phyloP scores from a whole-genome alignment of 2,113 vertebrate species.

The Corythornis vintsioides region DNA sequence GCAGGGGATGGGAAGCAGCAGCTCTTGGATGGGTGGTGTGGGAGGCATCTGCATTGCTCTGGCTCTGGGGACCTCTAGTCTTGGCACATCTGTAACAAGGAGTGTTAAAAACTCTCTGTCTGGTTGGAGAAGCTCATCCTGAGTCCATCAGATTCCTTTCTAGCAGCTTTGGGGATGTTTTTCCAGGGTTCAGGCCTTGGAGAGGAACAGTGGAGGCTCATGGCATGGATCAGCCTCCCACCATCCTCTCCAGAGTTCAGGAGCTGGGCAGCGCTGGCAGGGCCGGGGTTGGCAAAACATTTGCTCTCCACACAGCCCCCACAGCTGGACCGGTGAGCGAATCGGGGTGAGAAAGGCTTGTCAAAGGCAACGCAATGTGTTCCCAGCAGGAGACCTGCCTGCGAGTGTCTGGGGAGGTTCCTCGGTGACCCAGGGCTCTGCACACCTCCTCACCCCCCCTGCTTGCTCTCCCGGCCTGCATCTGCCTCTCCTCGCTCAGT shows the following conservation, averaged over 20 bases:
- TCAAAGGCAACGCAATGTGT: rapidly evolving
- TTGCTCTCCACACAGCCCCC: not conserved
- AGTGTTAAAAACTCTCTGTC: not conserved
- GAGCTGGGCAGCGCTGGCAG: not conserved
- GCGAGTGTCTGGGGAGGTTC: not conserved
- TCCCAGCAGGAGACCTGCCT: not conserved
- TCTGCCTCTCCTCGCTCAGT: not conserved
- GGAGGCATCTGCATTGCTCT: not conserved
- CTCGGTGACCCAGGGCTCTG: not conserved
- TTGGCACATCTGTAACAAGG: not conserved
- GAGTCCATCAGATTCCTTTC: not conserved
- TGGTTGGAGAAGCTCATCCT: not conserved
- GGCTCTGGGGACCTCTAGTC: not conserved
- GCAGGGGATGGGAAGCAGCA: not conserved
- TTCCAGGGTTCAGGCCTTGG: not conserved
- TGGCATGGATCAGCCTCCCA: rapidly evolving
- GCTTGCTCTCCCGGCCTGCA: not conserved
- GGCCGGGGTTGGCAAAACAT: rapidly evolving
- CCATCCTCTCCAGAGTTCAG: not conserved
- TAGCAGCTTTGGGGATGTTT: not conserved
- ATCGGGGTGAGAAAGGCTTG: not conserved
- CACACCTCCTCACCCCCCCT: not conserved
- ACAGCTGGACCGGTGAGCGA: not conserved
- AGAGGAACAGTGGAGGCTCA: not conserved
- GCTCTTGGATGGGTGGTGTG: not conserved